These are phyloP conservation scores for Sylvilagus floridanus DNA, from an alignment of 2,797 vertebrate genomes.

Conservation along the genomic window DNA sequence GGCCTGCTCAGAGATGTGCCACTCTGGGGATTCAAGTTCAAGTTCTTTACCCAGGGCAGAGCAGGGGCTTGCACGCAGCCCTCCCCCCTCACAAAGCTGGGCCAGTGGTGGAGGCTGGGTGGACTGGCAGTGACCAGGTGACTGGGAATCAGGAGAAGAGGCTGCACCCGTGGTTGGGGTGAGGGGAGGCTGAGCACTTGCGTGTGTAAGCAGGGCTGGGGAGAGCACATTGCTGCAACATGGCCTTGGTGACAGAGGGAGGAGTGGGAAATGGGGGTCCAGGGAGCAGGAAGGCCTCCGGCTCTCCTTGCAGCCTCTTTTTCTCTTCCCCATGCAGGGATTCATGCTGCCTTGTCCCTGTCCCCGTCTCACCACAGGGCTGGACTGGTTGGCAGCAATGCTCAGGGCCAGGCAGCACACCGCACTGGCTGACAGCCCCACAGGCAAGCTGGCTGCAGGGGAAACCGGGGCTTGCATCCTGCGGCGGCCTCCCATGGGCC, in stretches of 20 bases:
- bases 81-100: background rate
- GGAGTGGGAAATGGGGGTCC: background rate
- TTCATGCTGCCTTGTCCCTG: too few relatives aligned
- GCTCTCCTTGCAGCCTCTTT: background rate
- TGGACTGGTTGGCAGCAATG: background rate
- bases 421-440: background rate
- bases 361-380: background rate
- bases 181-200: background rate
- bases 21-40: background rate
- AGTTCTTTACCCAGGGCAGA: background rate
- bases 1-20: background rate
- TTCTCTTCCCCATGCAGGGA: too few relatives aligned
- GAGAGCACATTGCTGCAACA: too few relatives aligned
- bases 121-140: background rate
- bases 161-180: background rate
- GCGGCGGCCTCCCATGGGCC: background rate
- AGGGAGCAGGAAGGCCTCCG: background rate
- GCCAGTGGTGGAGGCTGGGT: fast-evolving
- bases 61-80: too few relatives aligned
- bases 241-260: background rate
- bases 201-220: fast-evolving
- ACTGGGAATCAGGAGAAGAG: background rate
- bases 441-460: too few relatives aligned
- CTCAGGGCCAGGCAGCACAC: background rate
- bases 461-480: too few relatives aligned